Base-by-base conservation (phyloP, 1,140 invertebrate genomes). In the Ceratosolen fusciceps region DNA sequence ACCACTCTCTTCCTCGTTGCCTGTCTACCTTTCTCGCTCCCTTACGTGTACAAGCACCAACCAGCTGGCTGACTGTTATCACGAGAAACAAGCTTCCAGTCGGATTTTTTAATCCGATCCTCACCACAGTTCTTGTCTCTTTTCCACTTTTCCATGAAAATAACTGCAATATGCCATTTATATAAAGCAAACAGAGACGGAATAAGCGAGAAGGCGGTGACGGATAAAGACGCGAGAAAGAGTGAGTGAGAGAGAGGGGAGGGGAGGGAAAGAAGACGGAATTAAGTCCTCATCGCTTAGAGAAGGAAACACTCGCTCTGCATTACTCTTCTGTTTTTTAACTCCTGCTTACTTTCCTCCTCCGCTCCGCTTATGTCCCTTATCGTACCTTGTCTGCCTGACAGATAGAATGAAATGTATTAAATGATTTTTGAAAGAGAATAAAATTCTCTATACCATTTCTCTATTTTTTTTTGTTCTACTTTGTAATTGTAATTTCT, bases 61-160 rank as follows among this genome's bases (percentile, higher is more conserved):
- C 58, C 34, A 31, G 37, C 62, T 37, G 39, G 49, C 29, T 56
- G 83, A 82, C 88, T 89, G 90, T 90, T 90, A 90, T 90, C 90
- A 89, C 88, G 89, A 90, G 89, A 89, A 91, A 91, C 89, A 90
- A 91, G 89, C 89, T 89, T 90, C 80, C 89, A 90, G 88, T 90
- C 88, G 90, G 89, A 91, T 90, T 91, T 91, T 90, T 90, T 90
- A 90, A 90, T 91, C 89, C 89, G 87, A 88, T 89, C 87, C 85
- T 83, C 82, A 78, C 78, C 83, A 81, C 85, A 82, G 84, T 84
- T 84, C 82, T 83, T 81, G 83, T 80, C 82, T 83, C 81, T 80
- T 74, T 81, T 37, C 34, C 73, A 37, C 31, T 39, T 47, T 68
- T 43, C 67, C 67, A 24, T 90, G 89, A 90, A 90, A 90, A 90